Evolutionary conservation across 1,140 invertebrate species (phyloP).

Genomic region (Brachionus asplanchnoidis): DNA sequence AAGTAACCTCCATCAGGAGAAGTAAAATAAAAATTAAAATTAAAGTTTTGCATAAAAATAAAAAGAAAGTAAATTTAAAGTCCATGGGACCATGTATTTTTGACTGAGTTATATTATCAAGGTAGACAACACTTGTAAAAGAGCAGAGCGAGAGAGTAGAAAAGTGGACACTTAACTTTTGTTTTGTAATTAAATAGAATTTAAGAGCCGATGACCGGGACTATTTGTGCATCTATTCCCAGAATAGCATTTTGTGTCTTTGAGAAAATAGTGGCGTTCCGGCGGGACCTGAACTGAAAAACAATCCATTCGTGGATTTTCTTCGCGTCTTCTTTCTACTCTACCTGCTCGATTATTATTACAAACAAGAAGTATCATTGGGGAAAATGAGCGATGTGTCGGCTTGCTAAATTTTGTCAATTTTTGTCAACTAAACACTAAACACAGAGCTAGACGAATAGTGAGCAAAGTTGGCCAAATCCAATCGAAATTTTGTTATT

Average conservation of each 20-base stretch:
- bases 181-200: background rate
- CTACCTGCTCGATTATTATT: background rate
- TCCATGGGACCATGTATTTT: no score
- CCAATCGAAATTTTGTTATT: background rate
- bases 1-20: no score
- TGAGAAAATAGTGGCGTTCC: background rate
- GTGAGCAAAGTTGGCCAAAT: background rate
- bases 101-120: background rate
- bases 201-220: background rate
- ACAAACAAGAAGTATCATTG: background rate
- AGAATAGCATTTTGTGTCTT: background rate
- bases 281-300: background rate
- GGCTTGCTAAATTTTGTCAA: background rate
- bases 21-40: no score
- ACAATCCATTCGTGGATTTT: background rate
- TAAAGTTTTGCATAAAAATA: no score
- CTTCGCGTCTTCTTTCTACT: background rate
- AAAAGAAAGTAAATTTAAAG: no score
- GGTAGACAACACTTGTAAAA: background rate
- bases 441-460: background rate
- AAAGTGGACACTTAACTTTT: background rate
- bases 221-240: background rate
- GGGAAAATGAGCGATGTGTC: background rate
- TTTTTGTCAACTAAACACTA: background rate
- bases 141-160: background rate